A percentile compares a stretch with the other conserved stretches of the same genome.
These are phyloP conservation scores for Lithophane ornitopus DNA, from an alignment of 2,888 invertebrate genomes.

Conservation along the genomic window DNA sequence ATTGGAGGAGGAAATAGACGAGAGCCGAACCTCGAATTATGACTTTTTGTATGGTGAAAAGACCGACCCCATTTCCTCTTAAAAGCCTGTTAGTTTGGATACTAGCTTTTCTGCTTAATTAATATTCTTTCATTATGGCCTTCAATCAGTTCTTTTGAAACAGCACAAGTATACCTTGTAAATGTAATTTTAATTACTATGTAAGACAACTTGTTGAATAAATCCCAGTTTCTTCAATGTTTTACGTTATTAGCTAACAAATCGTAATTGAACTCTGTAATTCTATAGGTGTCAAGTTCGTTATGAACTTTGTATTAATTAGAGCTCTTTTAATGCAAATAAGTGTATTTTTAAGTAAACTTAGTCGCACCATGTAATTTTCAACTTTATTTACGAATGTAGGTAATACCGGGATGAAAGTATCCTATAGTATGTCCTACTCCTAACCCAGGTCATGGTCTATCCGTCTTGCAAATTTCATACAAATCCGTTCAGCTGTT, in stretches of 20 bases:
- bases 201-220: neutral
- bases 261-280: slow-evolving; percentile 41
- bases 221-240: slow-evolving; percentile 1
- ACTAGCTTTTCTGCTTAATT: too few species aligned
- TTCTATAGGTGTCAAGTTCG: slow-evolving; percentile 36
- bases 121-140: neutral
- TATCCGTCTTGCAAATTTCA: too few species aligned
- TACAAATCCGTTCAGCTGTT: too few species aligned
- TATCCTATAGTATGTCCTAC: too few species aligned
- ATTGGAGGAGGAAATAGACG: too few species aligned
- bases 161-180: neutral
- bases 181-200: slow-evolving; percentile 1
- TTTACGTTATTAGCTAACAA: slow-evolving; percentile 38
- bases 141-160: neutral
- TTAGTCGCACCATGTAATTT: neutral
- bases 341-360: neutral
- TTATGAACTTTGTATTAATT: slow-evolving; percentile 42
- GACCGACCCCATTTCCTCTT: too few species aligned
- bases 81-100: too few species aligned
- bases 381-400: neutral
- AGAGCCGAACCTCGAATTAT: too few species aligned
- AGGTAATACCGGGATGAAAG: too few species aligned
- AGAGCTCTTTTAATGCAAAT: slow-evolving; percentile 12
- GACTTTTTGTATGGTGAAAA: too few species aligned
- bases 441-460: too few species aligned